Conservation (phyloP, 2,797 vertebrate species). For the Setipinna tenuifilis region DNA sequence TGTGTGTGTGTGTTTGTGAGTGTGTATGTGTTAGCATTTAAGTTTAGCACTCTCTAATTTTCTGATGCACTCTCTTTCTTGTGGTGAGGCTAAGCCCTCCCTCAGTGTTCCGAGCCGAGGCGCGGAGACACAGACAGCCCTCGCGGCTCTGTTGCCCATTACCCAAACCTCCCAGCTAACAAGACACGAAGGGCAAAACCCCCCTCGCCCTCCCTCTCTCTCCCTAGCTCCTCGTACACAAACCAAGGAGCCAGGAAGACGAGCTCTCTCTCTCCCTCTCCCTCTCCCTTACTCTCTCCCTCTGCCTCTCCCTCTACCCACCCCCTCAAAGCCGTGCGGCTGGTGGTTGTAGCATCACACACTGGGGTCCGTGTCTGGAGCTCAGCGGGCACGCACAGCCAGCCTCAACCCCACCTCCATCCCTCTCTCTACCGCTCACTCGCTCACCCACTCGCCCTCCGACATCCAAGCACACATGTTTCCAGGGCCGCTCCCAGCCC, state of each 20-base stretch:
- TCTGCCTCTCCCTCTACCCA: not conserved
- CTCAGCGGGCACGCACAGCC: not conserved
- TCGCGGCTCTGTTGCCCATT: conserved; percentile 52
- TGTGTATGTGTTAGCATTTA: conserved; percentile 75
- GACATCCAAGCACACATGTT: conserved; percentile 37
- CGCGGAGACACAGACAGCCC: conserved; percentile 54
- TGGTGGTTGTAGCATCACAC: conserved; percentile 8
- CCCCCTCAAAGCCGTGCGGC: conserved; percentile 9
- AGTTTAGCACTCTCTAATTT: conserved; percentile 82
- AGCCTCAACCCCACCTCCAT: conserved; percentile 22
- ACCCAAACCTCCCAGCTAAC: conserved; percentile 38
- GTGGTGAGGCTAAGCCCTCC: conserved; percentile 76
- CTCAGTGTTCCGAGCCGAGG: conserved; percentile 64
- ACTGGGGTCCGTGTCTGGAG: not conserved
- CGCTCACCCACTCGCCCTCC: conserved; percentile 32
- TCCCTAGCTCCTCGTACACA: not conserved
- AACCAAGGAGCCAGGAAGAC: not conserved
- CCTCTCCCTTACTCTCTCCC: not conserved
- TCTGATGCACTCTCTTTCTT: conserved; percentile 77
- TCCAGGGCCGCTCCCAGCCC: conserved; percentile 33
- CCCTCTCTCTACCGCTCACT: not conserved
- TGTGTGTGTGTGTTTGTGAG: conserved; percentile 58
- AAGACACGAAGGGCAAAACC: conserved; percentile 21
- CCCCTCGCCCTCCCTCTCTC: not conserved
- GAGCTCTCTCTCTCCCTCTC: not conserved